Conservation (phyloP, 2,113 vertebrate species). For the Gopherus flavomarginatus region DNA sequence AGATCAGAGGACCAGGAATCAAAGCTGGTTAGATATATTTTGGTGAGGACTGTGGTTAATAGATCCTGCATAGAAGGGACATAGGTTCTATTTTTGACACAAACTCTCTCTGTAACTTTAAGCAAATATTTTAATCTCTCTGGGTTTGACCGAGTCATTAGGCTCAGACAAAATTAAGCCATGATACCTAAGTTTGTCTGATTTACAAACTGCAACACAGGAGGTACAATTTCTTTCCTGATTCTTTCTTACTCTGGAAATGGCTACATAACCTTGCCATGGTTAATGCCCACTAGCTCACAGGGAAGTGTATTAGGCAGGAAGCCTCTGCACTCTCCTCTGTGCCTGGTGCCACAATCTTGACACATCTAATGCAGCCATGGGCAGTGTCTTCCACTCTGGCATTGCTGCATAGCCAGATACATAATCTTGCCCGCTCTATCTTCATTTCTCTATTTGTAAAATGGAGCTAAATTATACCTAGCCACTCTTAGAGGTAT, state of each 20-base stretch:
- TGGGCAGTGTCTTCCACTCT: background rate
- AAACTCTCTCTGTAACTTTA: background rate
- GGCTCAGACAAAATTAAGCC: background rate
- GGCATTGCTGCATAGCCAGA: background rate
- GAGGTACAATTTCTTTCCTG: background rate
- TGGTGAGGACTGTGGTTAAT: background rate
- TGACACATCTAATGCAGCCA: background rate
- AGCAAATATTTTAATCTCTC: slow-evolving; percentile 1
- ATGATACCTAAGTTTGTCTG: background rate
- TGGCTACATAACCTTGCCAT: background rate
- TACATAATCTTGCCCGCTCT: background rate
- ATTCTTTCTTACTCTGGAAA: background rate
- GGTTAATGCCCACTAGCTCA: background rate
- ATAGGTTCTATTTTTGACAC: background rate
- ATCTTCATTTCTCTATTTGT: background rate
- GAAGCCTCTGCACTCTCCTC: background rate
- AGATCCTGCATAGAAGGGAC: background rate
- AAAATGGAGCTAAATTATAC: background rate
- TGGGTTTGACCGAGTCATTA: background rate
- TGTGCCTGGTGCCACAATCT: background rate
- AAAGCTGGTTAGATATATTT: background rate
- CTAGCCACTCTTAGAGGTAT: background rate
- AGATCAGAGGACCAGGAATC: background rate
- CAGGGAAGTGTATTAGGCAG: background rate
- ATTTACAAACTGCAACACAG: background rate